Evolutionary conservation across 2,888 invertebrate genomes (phyloP), one percentile per base, ranked within the genome.

Genomic region (Xestobium rufovillosum): DNA sequence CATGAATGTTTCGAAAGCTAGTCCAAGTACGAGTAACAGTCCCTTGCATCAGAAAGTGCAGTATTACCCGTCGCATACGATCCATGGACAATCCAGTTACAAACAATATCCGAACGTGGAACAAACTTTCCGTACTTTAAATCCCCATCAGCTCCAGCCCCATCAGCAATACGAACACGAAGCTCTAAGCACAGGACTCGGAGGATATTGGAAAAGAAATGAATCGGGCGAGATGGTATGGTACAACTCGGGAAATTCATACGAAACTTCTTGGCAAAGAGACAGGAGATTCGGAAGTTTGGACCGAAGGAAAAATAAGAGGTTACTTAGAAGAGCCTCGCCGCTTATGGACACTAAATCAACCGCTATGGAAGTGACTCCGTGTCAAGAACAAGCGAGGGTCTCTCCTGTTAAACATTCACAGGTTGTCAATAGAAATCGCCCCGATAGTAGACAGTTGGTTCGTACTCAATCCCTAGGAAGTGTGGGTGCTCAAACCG

Each of bases 391-490:
- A 41, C 54, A 58, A 41, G 50, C 52, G 14, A 46, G 59, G 36
- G 53, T 56, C 23, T 48, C 56, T 14, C 50, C 57, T 36, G 43
- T 55, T 3, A 63, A 61, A 48, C 49, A 53, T 15, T 52, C 57
- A 38, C 58, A 59, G 45, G 59, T 55, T 41, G 44, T 56, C 39
- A 53, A 35, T 32, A 49, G 60, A 40, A 55, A 55, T 39, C 48
- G 59, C 15, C 61, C 60, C 34, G 64, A 65, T 44, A 59, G 56
- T 38, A 55, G 64, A 28, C 63, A 64, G 38, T 57, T 76, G 13
- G 63, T 73, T 33, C 63, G 75, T 31, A 75, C 76, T 1, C 76
- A 76, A 42, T 75, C 75, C 1, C 53, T 76, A 14, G 75, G 75
- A 2, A 76, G 73, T 51, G 75, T 76, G 4, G 75, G 68, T 6